phyloP scores from a whole-genome alignment of 1,140 invertebrate species.

The Sycophila sp. region DNA sequence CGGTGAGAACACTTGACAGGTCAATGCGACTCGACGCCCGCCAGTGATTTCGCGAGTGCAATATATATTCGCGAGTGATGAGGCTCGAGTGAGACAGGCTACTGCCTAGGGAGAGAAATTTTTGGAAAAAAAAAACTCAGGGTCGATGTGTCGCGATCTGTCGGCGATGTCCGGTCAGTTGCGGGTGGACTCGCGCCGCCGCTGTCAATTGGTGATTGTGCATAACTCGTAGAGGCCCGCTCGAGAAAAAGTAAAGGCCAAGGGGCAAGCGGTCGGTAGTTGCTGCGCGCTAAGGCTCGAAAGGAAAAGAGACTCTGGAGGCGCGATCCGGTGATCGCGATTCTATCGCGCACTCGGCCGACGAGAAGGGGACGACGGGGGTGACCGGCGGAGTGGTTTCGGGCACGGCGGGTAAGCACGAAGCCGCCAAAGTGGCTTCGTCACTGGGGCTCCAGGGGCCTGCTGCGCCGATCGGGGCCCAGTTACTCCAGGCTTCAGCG shows the following conservation, averaged over 20 bases:
- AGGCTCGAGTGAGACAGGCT: constrained; percentile 18
- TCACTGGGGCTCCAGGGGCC: constrained; percentile 67
- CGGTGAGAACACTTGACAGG: constrained; percentile 22
- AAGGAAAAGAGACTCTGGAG: constrained; percentile 35
- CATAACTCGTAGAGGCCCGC: background rate
- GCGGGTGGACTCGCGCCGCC: constrained; percentile 38
- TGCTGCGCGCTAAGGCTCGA: background rate
- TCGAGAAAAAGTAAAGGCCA: background rate
- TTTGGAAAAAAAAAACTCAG: background rate
- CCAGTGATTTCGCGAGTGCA: constrained; percentile 36
- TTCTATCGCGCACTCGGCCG: background rate
- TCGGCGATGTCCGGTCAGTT: constrained; percentile 49
- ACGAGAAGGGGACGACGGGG: constrained; percentile 1
- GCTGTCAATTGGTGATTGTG: constrained; percentile 13
- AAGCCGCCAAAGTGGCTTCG: constrained; percentile 66
- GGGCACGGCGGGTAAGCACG: constrained; percentile 47
- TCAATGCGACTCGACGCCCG: constrained; percentile 42
- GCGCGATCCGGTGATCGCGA: constrained; percentile 26
- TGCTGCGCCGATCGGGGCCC: constrained; percentile 65
- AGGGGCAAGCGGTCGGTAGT: background rate
- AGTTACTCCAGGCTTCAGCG: constrained; percentile 60
- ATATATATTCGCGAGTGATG: constrained; percentile 32
- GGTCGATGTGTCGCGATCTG: constrained; percentile 22
- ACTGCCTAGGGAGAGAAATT: background rate
- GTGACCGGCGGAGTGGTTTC: constrained; percentile 48